Conservation (phyloP, 2,888 invertebrate genomes). For the Lottia gigantea region DNA sequence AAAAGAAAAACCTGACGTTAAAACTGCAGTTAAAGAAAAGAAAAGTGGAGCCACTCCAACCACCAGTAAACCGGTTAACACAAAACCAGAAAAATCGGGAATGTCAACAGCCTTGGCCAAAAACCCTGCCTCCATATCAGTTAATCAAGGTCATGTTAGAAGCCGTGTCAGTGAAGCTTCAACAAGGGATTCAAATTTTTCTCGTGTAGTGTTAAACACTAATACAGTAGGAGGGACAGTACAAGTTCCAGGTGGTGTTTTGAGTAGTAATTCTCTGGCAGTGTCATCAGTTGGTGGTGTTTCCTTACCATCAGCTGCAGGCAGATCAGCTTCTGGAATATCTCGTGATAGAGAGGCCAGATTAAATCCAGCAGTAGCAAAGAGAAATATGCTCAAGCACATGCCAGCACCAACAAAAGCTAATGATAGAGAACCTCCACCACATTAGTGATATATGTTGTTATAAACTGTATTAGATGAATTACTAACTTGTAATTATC, state of each 20-base stretch:
- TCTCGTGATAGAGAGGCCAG: conserved; percentile 40
- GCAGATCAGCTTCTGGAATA: conserved; percentile 38
- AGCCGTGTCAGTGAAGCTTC: conserved; percentile 9
- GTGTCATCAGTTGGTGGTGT: conserved; percentile 32
- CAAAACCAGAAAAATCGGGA: conserved; percentile 18
- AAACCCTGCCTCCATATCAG: conserved; percentile 10
- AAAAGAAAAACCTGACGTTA: conserved; percentile 19
- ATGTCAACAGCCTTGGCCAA: conserved; percentile 18
- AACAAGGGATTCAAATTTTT: conserved; percentile 5
- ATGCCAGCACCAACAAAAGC: conserved; percentile 56
- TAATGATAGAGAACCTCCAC: conserved; percentile 60
- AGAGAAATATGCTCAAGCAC: conserved; percentile 63
- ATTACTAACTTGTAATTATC: neutral
- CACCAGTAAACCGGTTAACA: conserved; percentile 12
- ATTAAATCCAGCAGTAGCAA: conserved; percentile 56
- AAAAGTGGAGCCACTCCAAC: conserved; percentile 22
- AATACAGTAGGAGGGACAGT: conserved; percentile 29
- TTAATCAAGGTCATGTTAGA: conserved; percentile 5
- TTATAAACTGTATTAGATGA: too few species aligned
- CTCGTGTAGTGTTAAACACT: conserved; percentile 26
- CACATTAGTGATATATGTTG: conserved; percentile 40
- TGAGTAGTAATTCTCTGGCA: conserved; percentile 19
- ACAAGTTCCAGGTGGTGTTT: conserved; percentile 31
- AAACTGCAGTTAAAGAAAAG: conserved; percentile 23
- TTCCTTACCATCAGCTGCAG: conserved; percentile 40